phyloP scores from a whole-genome alignment of 2,113 vertebrate species.

The Uria lomvia region DNA sequence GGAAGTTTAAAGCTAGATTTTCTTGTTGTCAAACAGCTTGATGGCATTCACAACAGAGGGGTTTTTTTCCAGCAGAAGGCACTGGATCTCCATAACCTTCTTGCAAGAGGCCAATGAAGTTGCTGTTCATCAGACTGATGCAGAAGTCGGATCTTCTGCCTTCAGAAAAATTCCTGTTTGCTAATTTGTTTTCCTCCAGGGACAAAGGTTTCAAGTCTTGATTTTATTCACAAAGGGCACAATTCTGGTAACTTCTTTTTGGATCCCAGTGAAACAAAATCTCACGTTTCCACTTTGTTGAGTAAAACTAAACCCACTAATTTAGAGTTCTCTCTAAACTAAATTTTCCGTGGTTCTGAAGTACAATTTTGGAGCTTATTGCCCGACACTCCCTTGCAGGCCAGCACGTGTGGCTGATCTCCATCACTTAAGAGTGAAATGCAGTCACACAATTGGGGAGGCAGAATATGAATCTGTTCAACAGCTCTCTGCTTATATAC shows the following conservation, averaged over 20 bases:
- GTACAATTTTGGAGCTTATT: neutral
- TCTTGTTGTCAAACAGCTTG: neutral
- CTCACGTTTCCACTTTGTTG: neutral
- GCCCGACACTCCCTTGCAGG: neutral
- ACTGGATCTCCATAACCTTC: neutral
- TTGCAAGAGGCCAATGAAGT: neutral
- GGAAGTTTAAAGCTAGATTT: neutral
- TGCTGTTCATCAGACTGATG: neutral
- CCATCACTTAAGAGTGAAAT: neutral
- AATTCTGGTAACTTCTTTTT: neutral
- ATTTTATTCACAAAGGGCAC: neutral
- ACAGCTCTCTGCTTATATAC: neutral
- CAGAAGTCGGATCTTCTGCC: neutral
- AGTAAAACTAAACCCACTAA: neutral
- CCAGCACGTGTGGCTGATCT: rapidly evolving
- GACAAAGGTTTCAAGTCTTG: neutral
- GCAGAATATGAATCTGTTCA: neutral
- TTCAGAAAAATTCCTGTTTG: neutral
- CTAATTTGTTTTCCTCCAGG: neutral
- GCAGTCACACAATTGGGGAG: neutral
- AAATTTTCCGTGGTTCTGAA: neutral
- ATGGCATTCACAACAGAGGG: neutral
- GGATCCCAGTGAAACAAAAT: neutral
- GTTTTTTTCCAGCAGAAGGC: neutral
- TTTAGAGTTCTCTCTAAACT: neutral